Percentiles rank a stretch among this genome's conserved stretches.
Conservation (phyloP, 2,113 vertebrate species). For the Gorsachius goisagi region DNA sequence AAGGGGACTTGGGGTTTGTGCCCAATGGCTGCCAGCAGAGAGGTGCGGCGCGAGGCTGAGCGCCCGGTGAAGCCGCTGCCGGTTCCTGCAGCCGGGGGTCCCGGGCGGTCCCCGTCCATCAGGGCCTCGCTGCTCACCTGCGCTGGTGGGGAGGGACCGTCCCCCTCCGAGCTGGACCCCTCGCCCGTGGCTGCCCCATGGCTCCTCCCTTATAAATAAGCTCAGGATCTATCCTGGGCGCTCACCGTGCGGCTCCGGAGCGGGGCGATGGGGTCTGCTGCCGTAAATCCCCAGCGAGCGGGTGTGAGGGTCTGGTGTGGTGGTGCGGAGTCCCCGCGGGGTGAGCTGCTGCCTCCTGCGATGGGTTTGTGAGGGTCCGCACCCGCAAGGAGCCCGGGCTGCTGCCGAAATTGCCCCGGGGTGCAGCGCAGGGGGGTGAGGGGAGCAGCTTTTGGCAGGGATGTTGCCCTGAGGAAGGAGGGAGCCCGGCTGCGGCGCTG, state of each 20-base stretch:
- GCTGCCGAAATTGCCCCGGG: background rate
- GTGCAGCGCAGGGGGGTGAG: accelerated
- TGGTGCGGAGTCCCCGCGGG: background rate
- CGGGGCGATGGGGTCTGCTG: accelerated
- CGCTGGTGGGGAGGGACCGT: background rate
- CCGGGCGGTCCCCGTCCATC: background rate
- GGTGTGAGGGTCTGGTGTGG: background rate
- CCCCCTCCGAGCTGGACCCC: background rate
- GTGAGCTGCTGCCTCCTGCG: background rate
- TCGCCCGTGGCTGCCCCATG: background rate
- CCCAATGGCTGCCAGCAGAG: accelerated
- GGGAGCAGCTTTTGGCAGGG: background rate
- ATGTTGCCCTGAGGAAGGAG: background rate
- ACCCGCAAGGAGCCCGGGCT: accelerated
- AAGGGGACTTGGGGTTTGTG: background rate
- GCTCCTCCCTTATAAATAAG: no score
- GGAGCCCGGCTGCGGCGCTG: background rate
- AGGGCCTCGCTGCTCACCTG: no score
- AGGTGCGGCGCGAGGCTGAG: background rate
- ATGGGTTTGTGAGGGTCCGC: accelerated
- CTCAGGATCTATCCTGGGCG: background rate
- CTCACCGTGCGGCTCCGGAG: accelerated
- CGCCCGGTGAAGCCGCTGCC: background rate
- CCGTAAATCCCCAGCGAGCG: background rate
- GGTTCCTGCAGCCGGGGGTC: background rate